Percentiles rank a stretch among this genome's conserved stretches.
phyloP scores from a whole-genome alignment of 2,888 invertebrate species.

The Lithodes maja region DNA sequence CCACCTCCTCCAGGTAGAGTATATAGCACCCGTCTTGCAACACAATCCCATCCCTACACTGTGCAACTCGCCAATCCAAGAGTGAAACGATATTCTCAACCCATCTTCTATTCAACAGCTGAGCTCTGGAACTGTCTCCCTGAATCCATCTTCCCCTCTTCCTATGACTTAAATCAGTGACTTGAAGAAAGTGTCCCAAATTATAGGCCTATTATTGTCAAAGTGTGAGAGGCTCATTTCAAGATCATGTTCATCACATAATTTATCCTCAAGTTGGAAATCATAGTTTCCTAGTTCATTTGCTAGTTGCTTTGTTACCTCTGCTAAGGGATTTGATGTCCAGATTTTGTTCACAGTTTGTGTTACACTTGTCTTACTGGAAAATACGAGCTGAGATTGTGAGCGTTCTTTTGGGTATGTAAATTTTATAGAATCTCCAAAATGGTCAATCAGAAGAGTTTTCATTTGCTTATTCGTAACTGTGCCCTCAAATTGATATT shows the following conservation, averaged over 20 bases:
- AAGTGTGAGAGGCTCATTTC: conserved; percentile 5
- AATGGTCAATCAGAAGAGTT: conserved; percentile 22
- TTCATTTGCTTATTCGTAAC: background rate
- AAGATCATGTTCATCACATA: conserved; percentile 14
- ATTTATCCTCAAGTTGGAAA: background rate
- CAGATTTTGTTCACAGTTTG: conserved; percentile 5
- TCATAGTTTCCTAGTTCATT: background rate
- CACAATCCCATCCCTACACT: too few species aligned
- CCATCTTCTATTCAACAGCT: too few species aligned
- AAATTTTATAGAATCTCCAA: background rate
- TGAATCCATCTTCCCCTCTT: too few species aligned
- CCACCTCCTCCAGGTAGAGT: too few species aligned
- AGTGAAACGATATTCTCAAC: too few species aligned
- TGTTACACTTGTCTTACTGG: background rate
- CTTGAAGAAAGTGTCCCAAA: conserved; percentile 14
- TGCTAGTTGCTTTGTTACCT: conserved; percentile 19
- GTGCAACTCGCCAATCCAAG: too few species aligned
- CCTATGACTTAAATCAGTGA: background rate
- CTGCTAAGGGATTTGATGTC: conserved; percentile 15
- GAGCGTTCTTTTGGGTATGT: conserved; percentile 22
- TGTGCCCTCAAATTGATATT: background rate
- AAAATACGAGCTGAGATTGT: conserved; percentile 19
- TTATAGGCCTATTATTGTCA: conserved; percentile 2
- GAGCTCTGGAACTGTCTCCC: too few species aligned
- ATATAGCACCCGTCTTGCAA: too few species aligned